Evolutionary conservation across 2,888 invertebrate genomes (phyloP).

Genomic region (Pilophorus perplexus): DNA sequence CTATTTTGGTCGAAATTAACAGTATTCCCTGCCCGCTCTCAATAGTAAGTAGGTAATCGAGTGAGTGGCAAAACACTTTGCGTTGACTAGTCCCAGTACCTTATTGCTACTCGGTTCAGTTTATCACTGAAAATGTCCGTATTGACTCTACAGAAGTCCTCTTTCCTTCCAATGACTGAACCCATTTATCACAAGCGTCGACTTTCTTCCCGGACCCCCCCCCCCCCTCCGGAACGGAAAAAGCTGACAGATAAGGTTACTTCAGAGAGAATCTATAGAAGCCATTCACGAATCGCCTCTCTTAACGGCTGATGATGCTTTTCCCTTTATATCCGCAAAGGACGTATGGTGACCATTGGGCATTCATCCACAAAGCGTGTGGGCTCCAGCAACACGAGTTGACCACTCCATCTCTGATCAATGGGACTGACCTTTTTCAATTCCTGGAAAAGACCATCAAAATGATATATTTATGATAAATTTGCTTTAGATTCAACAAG

Average conservation of each 20-base stretch:
- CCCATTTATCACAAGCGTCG: slow-evolving; percentile 36
- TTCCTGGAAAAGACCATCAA: no score
- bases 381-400: slow-evolving; percentile 3
- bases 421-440: no score
- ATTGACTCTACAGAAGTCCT: slow-evolving; percentile 26
- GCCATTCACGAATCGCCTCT: slow-evolving; percentile 28
- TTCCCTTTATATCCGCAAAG: slow-evolving; percentile 18
- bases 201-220: slow-evolving; percentile 19
- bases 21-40: no score
- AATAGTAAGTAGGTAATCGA: no score
- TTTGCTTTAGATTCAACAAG: no score
- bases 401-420: slow-evolving; percentile 8
- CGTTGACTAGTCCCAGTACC: no score
- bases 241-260: slow-evolving; percentile 27
- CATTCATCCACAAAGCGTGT: background rate
- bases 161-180: slow-evolving; percentile 23
- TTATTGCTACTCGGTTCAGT: slow-evolving; percentile 6
- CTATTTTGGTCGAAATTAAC: no score
- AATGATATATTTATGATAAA: no score
- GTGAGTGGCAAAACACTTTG: no score
- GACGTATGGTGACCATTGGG: slow-evolving; percentile 14
- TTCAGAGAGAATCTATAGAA: background rate
- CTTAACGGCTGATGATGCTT: slow-evolving; percentile 24
- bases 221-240: background rate
- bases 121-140: slow-evolving; percentile 14